Evolutionary conservation across 37 sponge, comb jelly and placozoan genomes (phyloP).

Genomic region (Chondrosia reniformis): DNA sequence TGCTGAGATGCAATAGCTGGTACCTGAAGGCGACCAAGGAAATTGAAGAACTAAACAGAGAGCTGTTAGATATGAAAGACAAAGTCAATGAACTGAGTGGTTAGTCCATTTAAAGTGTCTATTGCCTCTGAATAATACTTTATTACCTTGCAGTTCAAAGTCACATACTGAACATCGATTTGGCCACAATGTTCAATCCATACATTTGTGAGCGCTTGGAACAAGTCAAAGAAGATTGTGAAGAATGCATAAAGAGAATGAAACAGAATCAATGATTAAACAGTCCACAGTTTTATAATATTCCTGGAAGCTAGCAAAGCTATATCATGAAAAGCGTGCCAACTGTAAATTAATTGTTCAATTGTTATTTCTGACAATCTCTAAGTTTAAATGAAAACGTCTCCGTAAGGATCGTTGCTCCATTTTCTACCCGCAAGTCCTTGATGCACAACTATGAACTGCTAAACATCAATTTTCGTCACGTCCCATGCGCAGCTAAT

Average conservation of each 20-base stretch:
- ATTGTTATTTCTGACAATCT: too few relatives aligned
- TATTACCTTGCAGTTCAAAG: slow-evolving; percentile 21
- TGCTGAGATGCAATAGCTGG: neutral
- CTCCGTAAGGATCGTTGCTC: too few relatives aligned
- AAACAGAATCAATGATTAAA: too few relatives aligned
- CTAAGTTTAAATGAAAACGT: too few relatives aligned
- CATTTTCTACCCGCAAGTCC: too few relatives aligned
- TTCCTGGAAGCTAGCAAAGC: too few relatives aligned
- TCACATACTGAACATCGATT: slow-evolving; percentile 59
- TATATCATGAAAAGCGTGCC: too few relatives aligned
- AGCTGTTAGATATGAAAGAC: slow-evolving; percentile 4
- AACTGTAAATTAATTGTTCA: too few relatives aligned
- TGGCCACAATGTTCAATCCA: slow-evolving; percentile 63
- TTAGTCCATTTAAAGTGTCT: neutral
- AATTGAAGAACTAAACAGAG: slow-evolving; percentile 8
- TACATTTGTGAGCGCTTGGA: slow-evolving; percentile 8
- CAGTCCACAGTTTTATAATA: too few relatives aligned
- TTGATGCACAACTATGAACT: too few relatives aligned
- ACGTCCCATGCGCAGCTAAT: too few relatives aligned
- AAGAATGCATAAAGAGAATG: slow-evolving; percentile 36
- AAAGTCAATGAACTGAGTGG: slow-evolving; percentile 14
- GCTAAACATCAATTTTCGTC: too few relatives aligned
- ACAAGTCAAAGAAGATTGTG: slow-evolving; percentile 31
- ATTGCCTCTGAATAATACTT: neutral
- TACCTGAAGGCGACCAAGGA: neutral